Conservation (phyloP, 2,113 vertebrate genomes). For the Seriola aureovittata region DNA sequence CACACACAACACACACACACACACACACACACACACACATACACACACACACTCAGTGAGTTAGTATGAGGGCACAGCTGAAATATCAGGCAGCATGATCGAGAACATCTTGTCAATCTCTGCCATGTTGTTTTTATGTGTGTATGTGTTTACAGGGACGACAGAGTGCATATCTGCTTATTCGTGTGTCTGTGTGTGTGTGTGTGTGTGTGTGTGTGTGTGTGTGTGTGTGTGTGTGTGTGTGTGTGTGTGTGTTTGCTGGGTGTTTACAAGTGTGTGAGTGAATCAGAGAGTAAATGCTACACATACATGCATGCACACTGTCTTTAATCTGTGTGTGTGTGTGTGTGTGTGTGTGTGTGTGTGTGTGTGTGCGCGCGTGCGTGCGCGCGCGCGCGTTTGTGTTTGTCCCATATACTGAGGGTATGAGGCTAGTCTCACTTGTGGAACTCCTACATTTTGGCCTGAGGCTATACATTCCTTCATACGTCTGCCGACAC, state of each 20-base stretch:
- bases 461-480: slow-evolving; percentile 66
- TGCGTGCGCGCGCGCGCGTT: slow-evolving; percentile 42
- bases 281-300: slow-evolving; percentile 6
- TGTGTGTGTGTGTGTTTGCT: slow-evolving; percentile 31
- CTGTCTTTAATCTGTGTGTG: slow-evolving; percentile 2
- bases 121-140: not conserved
- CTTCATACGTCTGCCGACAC: slow-evolving; percentile 26
- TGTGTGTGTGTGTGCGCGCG: slow-evolving; percentile 53
- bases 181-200: not conserved
- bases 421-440: slow-evolving; percentile 35
- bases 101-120: not conserved
- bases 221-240: slow-evolving; percentile 13
- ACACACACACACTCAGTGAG: not conserved
- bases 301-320: not conserved
- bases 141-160: slow-evolving; percentile 9
- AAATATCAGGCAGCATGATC: slow-evolving; percentile 19
- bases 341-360: slow-evolving; percentile 34
- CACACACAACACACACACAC: slow-evolving; percentile 18
- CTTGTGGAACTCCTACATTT: slow-evolving; percentile 58
- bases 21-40: slow-evolving; percentile 14
- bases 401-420: slow-evolving; percentile 63
- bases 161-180: not conserved
- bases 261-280: not conserved
- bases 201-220: slow-evolving; percentile 11
- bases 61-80: not conserved